phyloP scores from a whole-genome alignment of 2,113 vertebrate genomes.

The Oxygymnocypris stewartii region DNA sequence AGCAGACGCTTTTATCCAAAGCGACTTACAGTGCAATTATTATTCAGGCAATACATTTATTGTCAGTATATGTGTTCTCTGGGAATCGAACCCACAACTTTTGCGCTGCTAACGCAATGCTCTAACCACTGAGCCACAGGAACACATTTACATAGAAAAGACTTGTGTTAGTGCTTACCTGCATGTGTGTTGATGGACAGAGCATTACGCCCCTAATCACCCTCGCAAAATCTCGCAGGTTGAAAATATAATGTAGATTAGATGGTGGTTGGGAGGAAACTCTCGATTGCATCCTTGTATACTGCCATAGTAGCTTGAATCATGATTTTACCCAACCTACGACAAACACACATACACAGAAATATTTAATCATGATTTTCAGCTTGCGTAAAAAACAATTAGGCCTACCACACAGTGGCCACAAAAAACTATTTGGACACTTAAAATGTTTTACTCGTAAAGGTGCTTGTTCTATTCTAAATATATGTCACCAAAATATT shows the following conservation, averaged over 20 bases:
- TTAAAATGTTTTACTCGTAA: not conserved
- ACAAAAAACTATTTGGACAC: not conserved
- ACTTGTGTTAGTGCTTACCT: conserved; percentile 70
- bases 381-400: not conserved
- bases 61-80: too few species aligned
- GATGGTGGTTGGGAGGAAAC: conserved; percentile 91
- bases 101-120: too few species aligned
- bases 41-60: too few species aligned
- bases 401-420: not conserved
- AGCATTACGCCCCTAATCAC: conserved; percentile 88
- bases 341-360: conserved; percentile 23
- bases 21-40: too few species aligned
- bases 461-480: not conserved
- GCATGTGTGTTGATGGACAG: conserved; percentile 84
- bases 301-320: conserved; percentile 86
- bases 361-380: not conserved
- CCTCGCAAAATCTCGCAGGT: conserved; percentile 88
- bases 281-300: conserved; percentile 83
- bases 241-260: conserved; percentile 94
- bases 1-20: too few species aligned
- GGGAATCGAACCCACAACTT: too few species aligned
- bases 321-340: conserved; percentile 84
- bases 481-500: not conserved
- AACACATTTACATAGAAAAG: not conserved
- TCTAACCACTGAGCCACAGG: too few species aligned